phyloP scores from a whole-genome alignment of 92 coral and sea anemone species.

The Phenganax subtilis region DNA sequence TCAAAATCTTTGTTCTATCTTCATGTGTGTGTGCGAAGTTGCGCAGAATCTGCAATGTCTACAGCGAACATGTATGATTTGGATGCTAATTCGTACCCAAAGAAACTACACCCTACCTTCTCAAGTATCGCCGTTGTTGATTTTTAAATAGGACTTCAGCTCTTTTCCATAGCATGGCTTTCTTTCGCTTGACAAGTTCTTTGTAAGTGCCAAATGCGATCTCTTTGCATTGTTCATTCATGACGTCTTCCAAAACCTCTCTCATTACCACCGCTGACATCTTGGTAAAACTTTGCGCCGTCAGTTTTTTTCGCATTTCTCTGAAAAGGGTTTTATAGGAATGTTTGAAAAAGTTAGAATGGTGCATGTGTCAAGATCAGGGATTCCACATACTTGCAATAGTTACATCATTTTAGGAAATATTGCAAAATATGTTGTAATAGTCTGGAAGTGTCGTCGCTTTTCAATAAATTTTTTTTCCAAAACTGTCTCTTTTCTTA shows the following conservation, averaged over 20 bases:
- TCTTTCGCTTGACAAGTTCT: conserved; percentile 18
- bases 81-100: not conserved
- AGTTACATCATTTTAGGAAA: not conserved
- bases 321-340: not conserved
- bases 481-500: too few species aligned
- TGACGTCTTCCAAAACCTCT: conserved; percentile 23
- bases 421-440: too few species aligned
- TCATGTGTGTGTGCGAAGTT: too few species aligned
- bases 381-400: not conserved
- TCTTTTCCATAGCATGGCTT: conserved; percentile 34
- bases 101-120: conserved; percentile 45
- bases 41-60: too few species aligned
- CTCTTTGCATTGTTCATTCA: conserved; percentile 19
- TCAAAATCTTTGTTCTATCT: too few species aligned
- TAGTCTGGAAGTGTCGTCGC: too few species aligned
- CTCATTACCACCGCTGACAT: conserved; percentile 37
- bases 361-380: not conserved
- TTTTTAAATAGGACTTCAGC: conserved; percentile 37
- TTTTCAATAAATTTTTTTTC: too few species aligned
- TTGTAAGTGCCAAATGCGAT: conserved; percentile 18
- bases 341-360: not conserved
- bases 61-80: too few species aligned
- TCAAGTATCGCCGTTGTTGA: conserved; percentile 58
- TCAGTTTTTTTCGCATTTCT: conserved; percentile 1
- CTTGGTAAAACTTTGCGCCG: conserved; percentile 26